Conservation (phyloP, 2,113 vertebrate genomes). For the Pelobates fuscus region DNA sequence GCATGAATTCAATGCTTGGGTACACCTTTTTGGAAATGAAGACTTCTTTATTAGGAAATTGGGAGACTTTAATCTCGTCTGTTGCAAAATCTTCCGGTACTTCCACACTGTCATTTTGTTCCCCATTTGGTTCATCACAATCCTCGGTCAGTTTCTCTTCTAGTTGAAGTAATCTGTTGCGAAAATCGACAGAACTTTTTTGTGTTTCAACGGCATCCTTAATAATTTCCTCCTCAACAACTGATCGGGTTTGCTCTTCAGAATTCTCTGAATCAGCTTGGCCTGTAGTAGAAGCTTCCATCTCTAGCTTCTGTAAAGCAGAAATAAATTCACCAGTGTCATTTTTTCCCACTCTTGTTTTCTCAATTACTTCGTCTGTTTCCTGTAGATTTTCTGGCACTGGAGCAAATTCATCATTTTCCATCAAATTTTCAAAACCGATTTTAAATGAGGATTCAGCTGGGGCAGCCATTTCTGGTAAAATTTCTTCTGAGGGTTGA, state of each 20-base stretch:
- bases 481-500: conserved; percentile 34
- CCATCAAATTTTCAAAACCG: conserved; percentile 11
- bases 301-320: conserved; percentile 13
- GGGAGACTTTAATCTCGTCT: not conserved
- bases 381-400: not conserved
- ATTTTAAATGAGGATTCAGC: not conserved
- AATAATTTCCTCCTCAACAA: not conserved
- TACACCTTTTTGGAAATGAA: conserved; percentile 38
- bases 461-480: conserved; percentile 1
- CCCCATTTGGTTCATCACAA: not conserved
- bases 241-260: not conserved
- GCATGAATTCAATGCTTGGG: conserved; percentile 5
- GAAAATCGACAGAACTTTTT: not conserved
- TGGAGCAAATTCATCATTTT: not conserved
- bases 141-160: not conserved
- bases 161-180: not conserved
- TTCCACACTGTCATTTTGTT: not conserved
- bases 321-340: conserved; percentile 40
- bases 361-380: conserved; percentile 27
- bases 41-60: conserved; percentile 22
- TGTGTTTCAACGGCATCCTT: not conserved
- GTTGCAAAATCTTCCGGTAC: not conserved
- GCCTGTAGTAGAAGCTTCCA: conserved; percentile 19
- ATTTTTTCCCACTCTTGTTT: conserved; percentile 10
- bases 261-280: not conserved